Evolutionary conservation across 2,888 invertebrate genomes (phyloP).

Genomic region (Melipona beecheii): DNA sequence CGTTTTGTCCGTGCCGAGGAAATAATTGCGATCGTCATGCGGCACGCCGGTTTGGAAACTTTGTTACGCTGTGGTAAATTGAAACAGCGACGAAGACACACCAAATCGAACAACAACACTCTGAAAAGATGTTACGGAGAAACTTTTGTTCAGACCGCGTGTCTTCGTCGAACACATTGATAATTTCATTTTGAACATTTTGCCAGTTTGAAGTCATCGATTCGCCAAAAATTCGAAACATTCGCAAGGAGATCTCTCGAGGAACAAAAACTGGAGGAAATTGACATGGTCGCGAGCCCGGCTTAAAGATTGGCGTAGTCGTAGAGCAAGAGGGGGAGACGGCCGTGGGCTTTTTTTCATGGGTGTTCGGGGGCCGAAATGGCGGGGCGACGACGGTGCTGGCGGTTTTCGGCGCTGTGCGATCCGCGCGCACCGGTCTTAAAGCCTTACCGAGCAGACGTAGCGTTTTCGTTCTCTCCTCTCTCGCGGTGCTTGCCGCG

Average conservation of each 20-base stretch:
- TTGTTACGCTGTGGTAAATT: background rate
- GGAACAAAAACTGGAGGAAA: background rate
- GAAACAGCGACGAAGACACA: background rate
- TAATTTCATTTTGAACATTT: background rate
- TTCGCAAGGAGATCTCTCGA: too few relatives aligned
- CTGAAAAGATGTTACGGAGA: background rate
- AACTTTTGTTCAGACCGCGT: background rate
- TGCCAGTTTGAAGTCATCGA: background rate
- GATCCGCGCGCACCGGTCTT: slow-evolving; percentile 53
- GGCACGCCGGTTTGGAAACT: background rate
- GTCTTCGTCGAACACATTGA: background rate
- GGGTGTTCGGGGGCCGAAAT: slow-evolving; percentile 68
- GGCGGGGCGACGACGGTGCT: slow-evolving; percentile 48
- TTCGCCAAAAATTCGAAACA: background rate
- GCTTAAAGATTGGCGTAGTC: slow-evolving; percentile 70
- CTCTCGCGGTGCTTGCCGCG: slow-evolving; percentile 74
- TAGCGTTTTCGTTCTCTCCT: slow-evolving; percentile 71
- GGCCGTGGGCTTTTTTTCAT: slow-evolving; percentile 66
- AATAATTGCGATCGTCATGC: background rate
- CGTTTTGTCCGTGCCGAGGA: background rate
- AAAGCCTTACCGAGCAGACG: slow-evolving; percentile 63
- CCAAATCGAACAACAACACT: background rate
- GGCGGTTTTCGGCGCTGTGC: slow-evolving; percentile 57
- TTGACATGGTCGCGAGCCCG: slow-evolving; percentile 64
- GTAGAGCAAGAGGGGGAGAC: slow-evolving; percentile 65